Base-by-base conservation (phyloP, 2,888 invertebrate genomes). In the Mystacides longicornis region DNA sequence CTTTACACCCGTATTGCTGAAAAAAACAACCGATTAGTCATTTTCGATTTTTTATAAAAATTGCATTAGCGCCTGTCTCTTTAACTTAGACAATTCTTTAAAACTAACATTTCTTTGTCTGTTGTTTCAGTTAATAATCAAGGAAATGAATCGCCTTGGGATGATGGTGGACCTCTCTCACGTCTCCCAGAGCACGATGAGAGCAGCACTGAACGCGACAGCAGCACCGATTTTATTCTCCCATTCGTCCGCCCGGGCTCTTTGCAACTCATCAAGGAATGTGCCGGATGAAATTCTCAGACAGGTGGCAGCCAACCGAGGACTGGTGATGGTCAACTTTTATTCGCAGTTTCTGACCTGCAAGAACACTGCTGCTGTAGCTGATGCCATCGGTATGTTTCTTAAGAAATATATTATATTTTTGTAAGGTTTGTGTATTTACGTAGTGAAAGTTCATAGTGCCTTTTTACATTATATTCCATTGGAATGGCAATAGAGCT, bases 131-230 rank as follows among this genome's bases (percentile, higher is more conserved):
- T 79, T 77, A 66, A 80, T 86, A 62, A 80, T 86, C 58, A 79
- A 77, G 63, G 87, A 87, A 71, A 86, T 87, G 86, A 87, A 87
- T 72, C 80, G 86, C 18, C 71, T 87, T 53, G 87, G 87, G 11
- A 87, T 87, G 85, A 78, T 87, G 69, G 82, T 87, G 55, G 87
- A 87, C 67, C 69, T 85, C 62, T 81, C 82, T 20, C 83, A 87
- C 68, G 85, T 85, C 48, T 83, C 85, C 9, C 78, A 80, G 46
- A 75, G 78, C 54, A 86, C 86, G 7, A 86, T 86, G 86, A 71
- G 77, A 47, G 84, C 83, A 65, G 82, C 83, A 21, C 68, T 87
- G 51, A 78, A 78, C 56, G 78, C 79, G 48, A 80, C 82, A 37
- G 77, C 78, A 66, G 85, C 87, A 9, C 87, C 87, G 45, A 83